Evolutionary conservation across 2,797 vertebrate genomes (phyloP).

Genomic region (Staurois parvus): DNA sequence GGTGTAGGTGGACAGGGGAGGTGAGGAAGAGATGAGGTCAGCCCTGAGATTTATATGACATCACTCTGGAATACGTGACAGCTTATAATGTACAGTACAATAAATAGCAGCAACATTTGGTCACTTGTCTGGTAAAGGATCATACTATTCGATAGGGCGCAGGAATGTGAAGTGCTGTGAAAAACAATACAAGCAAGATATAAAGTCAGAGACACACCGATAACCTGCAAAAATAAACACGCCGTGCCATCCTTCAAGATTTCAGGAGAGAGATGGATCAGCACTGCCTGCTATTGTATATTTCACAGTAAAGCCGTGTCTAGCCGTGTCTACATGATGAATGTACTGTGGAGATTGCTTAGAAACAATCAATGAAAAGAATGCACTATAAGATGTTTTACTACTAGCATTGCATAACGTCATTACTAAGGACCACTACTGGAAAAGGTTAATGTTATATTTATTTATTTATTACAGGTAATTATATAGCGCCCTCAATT

Average conservation of each 20-base stretch:
- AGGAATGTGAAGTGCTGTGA: neutral
- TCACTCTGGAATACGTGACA: neutral
- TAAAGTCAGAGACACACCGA: neutral
- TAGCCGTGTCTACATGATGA: too few relatives aligned
- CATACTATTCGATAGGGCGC: neutral
- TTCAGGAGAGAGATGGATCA: neutral
- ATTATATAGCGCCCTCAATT: too few relatives aligned
- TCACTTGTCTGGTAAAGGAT: conserved; percentile 5
- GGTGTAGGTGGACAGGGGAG: conserved; percentile 2
- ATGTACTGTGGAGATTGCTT: too few relatives aligned
- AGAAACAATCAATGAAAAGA: too few relatives aligned
- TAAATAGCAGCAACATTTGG: neutral
- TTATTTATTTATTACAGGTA: too few relatives aligned
- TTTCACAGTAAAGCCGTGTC: too few relatives aligned
- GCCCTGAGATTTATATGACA: neutral
- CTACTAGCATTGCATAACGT: too few relatives aligned
- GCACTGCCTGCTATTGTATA: too few relatives aligned
- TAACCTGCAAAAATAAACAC: neutral
- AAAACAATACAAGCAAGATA: neutral
- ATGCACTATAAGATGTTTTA: too few relatives aligned
- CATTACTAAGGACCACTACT: too few relatives aligned
- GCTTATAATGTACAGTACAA: neutral
- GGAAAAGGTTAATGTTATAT: too few relatives aligned
- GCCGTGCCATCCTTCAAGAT: neutral
- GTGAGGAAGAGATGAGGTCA: neutral